phyloP scores from a whole-genome alignment of 2,113 vertebrate species.

The Ictalurus punctatus region DNA sequence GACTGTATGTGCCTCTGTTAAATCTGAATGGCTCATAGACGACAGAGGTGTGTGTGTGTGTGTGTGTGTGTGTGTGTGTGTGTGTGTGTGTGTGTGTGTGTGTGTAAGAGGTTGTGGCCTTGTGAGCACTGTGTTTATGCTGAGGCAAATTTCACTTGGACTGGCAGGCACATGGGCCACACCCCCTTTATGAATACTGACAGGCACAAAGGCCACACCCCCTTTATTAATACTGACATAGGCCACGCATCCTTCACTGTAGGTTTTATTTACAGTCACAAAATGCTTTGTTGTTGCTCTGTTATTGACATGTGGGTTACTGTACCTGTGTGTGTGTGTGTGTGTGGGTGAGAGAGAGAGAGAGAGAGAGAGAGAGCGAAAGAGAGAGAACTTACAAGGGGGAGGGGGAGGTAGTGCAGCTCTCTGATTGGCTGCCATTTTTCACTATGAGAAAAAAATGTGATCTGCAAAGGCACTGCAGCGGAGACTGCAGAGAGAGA shows the following conservation, averaged over 20 bases:
- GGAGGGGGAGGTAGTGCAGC: conserved; percentile 34
- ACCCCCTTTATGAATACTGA: not conserved
- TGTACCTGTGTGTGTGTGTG: conserved; percentile 46
- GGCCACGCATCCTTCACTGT: not conserved
- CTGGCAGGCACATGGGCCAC: not conserved
- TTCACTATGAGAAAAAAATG: conserved; percentile 64
- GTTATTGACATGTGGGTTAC: conserved; percentile 13
- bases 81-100: not conserved
- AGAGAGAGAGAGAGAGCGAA: conserved; percentile 27
- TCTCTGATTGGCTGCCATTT: conserved; percentile 69
- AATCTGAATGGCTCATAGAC: conserved; percentile 27
- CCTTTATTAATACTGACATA: not conserved
- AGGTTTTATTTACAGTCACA: conserved; percentile 5
- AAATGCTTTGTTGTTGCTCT: not conserved
- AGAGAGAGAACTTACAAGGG: conserved; percentile 29
- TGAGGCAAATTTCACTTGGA: not conserved
- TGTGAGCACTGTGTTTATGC: not conserved
- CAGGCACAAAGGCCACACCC: not conserved
- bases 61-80: conserved; percentile 12
- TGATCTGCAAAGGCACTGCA: conserved; percentile 79
- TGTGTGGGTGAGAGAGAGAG: conserved; percentile 28
- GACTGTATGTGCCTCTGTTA: not conserved
- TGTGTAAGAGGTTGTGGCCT: not conserved
- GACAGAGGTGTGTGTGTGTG: not conserved
- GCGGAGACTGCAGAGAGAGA: conserved; percentile 71